Base-by-base conservation (phyloP, 2,888 invertebrate species). In the Thymelicus sylvestris region DNA sequence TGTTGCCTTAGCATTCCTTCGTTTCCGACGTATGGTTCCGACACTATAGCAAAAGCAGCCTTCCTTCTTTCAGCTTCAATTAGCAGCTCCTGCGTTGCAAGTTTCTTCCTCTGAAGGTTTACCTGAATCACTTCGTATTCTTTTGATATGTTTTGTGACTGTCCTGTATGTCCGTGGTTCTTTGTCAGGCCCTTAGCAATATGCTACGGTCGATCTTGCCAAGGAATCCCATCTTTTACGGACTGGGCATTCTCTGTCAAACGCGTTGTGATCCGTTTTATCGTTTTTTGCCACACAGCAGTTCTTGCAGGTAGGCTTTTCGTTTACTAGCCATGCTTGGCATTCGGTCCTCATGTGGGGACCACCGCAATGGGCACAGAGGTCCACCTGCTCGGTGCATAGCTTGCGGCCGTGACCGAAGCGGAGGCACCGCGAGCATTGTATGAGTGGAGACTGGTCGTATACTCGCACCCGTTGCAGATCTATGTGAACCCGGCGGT, bases 371-470 rank as follows among this genome's bases (percentile, higher is more conserved):
- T 73, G 73, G 39, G 67, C 60, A 38, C 73, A 73, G 3, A 41
- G 7, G 7, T 41, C 41, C 31, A 64, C n/a, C n/a, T 66, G 57
- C 2, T 6, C 48, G 2, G 59, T 68, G 39, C 67, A 72, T 13
- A 57, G 41, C 0, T 39, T 7, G 13, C 47, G 38, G 0, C 52
- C 47, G 24, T 72, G 72, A 0, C 67, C 31, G 31, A 31, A 31
- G 31, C 31, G 31, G 31, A 31, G 31, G 31, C 31, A 31, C 31
- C 31, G 31, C 73, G 72, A 47, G 55, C 72, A 72, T 19, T 68
- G 72, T 3, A 72, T 38, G 13, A 72, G 50, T 3, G 71, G 67
- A 6, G 71, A 72, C 41, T 72, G 67, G n/a, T 67, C 72, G 1
- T 31, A 50, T 2, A 72, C 67, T 13, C 12, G 4, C 6, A 72